These are phyloP conservation scores for Drosophila sucinea DNA, from an alignment of 1,140 invertebrate genomes.

Conservation along the genomic window DNA sequence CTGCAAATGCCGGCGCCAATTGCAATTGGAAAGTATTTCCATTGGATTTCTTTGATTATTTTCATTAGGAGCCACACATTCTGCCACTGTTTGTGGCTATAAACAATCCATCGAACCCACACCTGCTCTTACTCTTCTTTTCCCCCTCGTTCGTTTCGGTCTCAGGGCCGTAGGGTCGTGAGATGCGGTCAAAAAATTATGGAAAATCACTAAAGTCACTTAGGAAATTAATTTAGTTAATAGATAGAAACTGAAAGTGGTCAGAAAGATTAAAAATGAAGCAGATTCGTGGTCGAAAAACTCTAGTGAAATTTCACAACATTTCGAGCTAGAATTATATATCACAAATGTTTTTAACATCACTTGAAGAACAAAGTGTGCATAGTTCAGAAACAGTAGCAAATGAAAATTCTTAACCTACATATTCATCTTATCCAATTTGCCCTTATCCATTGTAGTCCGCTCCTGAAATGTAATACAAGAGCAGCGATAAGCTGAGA, in stretches of 20 bases:
- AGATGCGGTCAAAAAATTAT: no score
- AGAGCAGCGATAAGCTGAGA: slow-evolving; percentile 34
- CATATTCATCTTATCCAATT: no score
- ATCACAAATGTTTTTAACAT: no score
- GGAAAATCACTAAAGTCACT: no score
- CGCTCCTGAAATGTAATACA: slow-evolving; percentile 30
- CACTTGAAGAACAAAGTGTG: no score
- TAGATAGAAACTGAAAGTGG: background rate
- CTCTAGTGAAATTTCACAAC: no score
- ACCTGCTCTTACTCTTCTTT: background rate
- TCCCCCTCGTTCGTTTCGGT: background rate
- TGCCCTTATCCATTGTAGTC: slow-evolving; percentile 9
- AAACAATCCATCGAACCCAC: background rate
- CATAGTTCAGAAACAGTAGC: no score
- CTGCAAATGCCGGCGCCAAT: slow-evolving; percentile 76
- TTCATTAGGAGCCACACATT: background rate
- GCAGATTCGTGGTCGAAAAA: no score
- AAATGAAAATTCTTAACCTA: no score
- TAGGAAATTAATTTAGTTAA: background rate
- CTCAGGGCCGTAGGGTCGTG: no score
- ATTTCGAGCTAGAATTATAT: no score
- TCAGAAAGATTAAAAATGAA: background rate
- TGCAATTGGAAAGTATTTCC: slow-evolving; percentile 36
- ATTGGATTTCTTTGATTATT: background rate
- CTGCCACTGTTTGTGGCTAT: background rate